These are phyloP conservation scores for Hyppa rectilinea DNA, from an alignment of 2,888 invertebrate genomes.

Conservation along the genomic window DNA sequence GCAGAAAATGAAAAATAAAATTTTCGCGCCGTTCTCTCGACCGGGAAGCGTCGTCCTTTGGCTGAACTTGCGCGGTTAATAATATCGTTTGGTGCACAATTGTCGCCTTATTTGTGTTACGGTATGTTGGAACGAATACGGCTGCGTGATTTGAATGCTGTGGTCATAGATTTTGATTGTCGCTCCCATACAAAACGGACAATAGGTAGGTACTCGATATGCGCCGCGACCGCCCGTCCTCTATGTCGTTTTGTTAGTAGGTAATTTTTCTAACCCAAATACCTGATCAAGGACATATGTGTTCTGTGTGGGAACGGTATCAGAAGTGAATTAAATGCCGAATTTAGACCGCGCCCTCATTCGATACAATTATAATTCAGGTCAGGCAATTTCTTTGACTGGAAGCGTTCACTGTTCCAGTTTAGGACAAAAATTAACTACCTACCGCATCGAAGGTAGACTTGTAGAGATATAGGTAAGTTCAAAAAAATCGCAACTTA, in stretches of 20 bases:
- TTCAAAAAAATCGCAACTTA: too few relatives aligned
- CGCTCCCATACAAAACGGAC: slow-evolving; percentile 81
- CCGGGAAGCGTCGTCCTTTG: slow-evolving; percentile 81
- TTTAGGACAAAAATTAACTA: slow-evolving; percentile 48
- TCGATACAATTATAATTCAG: slow-evolving; percentile 60
- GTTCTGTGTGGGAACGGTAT: slow-evolving; percentile 76
- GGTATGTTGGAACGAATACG: slow-evolving; percentile 90
- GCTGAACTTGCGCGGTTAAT: slow-evolving; percentile 80
- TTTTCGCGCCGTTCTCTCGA: slow-evolving; percentile 61
- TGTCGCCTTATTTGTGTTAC: slow-evolving; percentile 88
- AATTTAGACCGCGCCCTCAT: slow-evolving; percentile 65
- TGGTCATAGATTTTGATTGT: slow-evolving; percentile 80
- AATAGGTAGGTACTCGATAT: slow-evolving; percentile 85
- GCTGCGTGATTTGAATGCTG: slow-evolving; percentile 84
- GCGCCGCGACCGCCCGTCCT: slow-evolving; percentile 76
- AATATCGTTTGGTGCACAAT: slow-evolving; percentile 79
- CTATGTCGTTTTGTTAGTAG: slow-evolving; percentile 79
- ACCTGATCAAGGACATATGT: slow-evolving; percentile 82
- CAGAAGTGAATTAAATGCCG: slow-evolving; percentile 58
- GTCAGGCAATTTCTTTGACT: slow-evolving; percentile 47
- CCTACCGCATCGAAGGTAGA: slow-evolving; percentile 17
- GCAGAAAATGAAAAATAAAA: slow-evolving; percentile 64
- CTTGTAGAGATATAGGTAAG: not conserved
- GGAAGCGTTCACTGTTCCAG: slow-evolving; percentile 39
- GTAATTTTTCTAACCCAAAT: slow-evolving; percentile 87